Conservation (phyloP, 1,140 invertebrate species). For the Battus philenor region DNA sequence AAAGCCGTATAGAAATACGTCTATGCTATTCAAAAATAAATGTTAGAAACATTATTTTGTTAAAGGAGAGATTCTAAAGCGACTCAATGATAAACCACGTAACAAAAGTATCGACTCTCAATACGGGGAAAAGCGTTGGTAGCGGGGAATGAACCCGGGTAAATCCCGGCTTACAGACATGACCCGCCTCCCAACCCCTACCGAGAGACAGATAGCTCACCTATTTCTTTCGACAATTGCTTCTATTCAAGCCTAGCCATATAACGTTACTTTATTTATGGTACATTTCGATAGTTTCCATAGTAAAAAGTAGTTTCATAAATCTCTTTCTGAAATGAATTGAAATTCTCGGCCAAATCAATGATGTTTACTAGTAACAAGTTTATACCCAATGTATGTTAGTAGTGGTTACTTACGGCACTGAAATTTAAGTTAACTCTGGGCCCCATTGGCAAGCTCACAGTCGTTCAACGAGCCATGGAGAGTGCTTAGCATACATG, state of each 20-base stretch:
- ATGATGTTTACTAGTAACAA: too few species aligned
- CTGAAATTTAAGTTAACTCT: too few species aligned
- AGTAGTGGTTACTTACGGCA: too few species aligned
- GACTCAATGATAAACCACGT: conserved; percentile 1
- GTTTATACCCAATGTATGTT: too few species aligned
- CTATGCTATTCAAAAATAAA: background rate
- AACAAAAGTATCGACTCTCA: conserved; percentile 13
- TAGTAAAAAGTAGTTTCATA: too few species aligned
- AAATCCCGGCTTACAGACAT: conserved; percentile 38
- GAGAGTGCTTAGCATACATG: too few species aligned
- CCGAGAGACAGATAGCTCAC: conserved; percentile 24
- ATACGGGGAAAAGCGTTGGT: conserved; percentile 15
- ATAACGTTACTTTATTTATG: conserved; percentile 1
- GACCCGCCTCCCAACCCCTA: conserved; percentile 22
- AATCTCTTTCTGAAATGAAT: too few species aligned
- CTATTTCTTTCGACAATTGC: conserved; percentile 17
- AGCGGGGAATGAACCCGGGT: conserved; percentile 31
- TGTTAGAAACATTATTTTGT: background rate
- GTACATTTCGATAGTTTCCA: background rate
- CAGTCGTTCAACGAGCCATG: too few species aligned
- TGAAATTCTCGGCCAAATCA: too few species aligned
- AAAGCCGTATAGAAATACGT: too few species aligned
- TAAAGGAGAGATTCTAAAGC: too few species aligned
- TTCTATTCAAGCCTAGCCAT: conserved; percentile 11
- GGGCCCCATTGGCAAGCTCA: too few species aligned